Evolutionary conservation across 2,888 invertebrate genomes (phyloP).

Genomic region (Apamea crenata): DNA sequence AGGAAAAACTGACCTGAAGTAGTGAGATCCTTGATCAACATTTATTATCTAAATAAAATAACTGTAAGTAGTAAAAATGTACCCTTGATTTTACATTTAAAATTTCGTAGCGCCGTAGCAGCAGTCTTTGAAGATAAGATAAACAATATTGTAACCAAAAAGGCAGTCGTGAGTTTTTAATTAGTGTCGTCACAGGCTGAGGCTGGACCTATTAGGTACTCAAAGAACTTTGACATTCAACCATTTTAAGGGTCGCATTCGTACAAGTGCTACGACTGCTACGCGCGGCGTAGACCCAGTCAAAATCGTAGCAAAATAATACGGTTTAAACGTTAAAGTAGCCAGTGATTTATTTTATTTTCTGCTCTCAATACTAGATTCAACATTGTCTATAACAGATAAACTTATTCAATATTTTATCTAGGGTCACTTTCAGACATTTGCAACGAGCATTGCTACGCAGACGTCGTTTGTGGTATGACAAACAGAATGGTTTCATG

Average conservation of each 20-base stretch:
- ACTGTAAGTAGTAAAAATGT: background rate
- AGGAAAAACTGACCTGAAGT: background rate
- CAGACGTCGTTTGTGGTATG: background rate
- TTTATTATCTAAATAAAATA: background rate
- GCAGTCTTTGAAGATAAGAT: background rate
- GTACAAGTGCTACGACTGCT: conserved; percentile 30
- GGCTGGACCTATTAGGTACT: background rate
- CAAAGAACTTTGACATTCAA: background rate
- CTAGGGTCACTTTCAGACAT: background rate
- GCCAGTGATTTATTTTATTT: background rate
- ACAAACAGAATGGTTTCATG: conserved; percentile 1
- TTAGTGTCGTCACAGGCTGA: background rate
- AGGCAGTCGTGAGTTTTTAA: background rate
- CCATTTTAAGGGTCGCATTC: background rate
- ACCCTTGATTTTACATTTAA: background rate
- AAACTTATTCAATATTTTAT: background rate
- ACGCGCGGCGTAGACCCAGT: conserved; percentile 35
- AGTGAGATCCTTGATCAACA: background rate
- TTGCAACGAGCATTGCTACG: conserved; percentile 47
- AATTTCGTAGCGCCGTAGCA: conserved; percentile 6
- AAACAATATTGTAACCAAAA: background rate
- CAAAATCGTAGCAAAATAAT: background rate
- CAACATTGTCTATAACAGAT: background rate
- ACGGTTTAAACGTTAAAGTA: background rate
- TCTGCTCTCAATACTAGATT: background rate